Base-by-base conservation (phyloP, 2,113 vertebrate genomes). In the Microtus montanus region DNA sequence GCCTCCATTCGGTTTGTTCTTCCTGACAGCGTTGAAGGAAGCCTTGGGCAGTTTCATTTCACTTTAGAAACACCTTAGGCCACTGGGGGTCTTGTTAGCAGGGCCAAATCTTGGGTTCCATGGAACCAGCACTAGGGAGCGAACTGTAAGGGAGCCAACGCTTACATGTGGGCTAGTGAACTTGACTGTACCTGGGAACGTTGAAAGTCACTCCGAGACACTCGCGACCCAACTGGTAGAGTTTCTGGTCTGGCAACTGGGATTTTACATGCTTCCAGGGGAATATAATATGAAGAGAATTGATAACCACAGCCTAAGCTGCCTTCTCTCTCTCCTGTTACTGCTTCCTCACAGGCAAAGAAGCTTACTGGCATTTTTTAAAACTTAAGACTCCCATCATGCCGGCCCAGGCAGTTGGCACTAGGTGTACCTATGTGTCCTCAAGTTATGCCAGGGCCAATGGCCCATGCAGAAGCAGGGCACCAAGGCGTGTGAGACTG, bases 201-300 rank as follows among this genome's bases (percentile, higher is more conserved):
- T 41, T 41, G 44, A 38, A 38, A 19, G 38, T 38, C 7, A 7
- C 33, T 12, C 10, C 22, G 35, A 90, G 41, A 92, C 49, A 70
- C 74, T 83, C 5, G 63, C 78, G 73, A 85, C 13, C 66, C 30
- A 44, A 9, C 20, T 70, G 47, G 11, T 26, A 82, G 38, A 24
- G 2, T 17, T 24, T 95, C 82, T 68, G 33, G 70, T 75, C 14
- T 71, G 22, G 26, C 41, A 77, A 82, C 66, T 5, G 1, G 13
- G 64, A 88, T 38, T 83, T 94, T 93, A 78, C 90, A 71, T n/a
- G 28, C 87, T 83, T 85, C 28, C 70, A 86, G 47, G 44, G 66
- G 68, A 73, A 38, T 87, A 24, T 83, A 92, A 54, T 1, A 28
- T 33, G 71, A 35, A 87, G 19, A 75, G 6, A 89, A 68, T 28